phyloP scores from a whole-genome alignment of 2,113 vertebrate species.

The Poicephalus meyeri region DNA sequence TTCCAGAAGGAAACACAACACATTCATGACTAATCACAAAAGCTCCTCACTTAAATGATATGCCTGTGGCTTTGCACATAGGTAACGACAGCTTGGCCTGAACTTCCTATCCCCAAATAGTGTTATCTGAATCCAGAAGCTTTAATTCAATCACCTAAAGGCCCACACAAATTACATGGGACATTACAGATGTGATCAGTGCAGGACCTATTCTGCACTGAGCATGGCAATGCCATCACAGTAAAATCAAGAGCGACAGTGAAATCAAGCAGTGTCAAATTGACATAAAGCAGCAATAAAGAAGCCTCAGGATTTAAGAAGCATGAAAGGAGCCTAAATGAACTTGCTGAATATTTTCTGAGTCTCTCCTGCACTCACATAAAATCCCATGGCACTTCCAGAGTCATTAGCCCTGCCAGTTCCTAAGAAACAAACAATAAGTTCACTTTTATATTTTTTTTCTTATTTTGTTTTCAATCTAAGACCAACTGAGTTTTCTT shows the following conservation, averaged over 20 bases:
- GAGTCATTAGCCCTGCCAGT: slow-evolving; percentile 42
- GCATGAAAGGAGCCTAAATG: slow-evolving; percentile 44
- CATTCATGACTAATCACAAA: background rate
- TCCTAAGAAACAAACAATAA: slow-evolving; percentile 30
- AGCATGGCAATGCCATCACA: background rate
- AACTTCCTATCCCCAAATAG: background rate
- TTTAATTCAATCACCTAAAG: background rate
- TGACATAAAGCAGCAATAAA: slow-evolving; percentile 45
- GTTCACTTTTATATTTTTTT: background rate
- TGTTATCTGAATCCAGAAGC: background rate
- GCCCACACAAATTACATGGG: background rate
- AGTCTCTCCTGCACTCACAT: slow-evolving; percentile 6
- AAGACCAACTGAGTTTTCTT: slow-evolving; percentile 16
- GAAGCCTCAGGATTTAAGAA: slow-evolving; percentile 21
- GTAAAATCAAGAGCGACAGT: background rate
- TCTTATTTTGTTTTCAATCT: background rate
- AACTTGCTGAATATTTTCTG: slow-evolving; percentile 49
- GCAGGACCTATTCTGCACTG: background rate
- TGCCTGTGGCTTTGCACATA: background rate
- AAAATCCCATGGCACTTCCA: slow-evolving; percentile 30
- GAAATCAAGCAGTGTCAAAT: slow-evolving; percentile 30
- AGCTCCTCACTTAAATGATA: background rate
- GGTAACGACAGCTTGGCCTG: background rate
- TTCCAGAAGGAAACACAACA: background rate
- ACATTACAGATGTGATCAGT: background rate